These are phyloP conservation scores for Oryzias melastigma DNA, from an alignment of 2,113 vertebrate species.

Conservation along the genomic window DNA sequence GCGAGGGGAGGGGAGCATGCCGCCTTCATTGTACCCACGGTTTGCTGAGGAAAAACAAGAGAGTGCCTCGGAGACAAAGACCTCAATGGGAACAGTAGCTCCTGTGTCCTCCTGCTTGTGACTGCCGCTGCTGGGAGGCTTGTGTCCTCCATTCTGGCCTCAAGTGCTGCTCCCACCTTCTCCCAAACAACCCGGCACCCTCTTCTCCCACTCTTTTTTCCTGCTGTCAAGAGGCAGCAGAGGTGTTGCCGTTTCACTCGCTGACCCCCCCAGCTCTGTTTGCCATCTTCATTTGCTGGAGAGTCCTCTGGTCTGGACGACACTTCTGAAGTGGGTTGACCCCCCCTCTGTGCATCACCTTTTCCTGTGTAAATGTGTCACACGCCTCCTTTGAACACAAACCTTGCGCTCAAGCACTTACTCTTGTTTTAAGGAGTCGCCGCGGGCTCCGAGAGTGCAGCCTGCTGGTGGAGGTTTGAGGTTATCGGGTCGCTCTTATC, in stretches of 20 bases:
- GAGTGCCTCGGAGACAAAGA: conserved; percentile 83
- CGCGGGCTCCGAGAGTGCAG: conserved; percentile 31
- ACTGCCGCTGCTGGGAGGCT: conserved; percentile 76
- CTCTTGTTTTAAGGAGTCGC: conserved; percentile 39
- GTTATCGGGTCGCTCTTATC: conserved; percentile 63
- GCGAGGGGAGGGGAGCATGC: conserved; percentile 74
- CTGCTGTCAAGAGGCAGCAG: conserved; percentile 71
- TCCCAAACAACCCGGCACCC: conserved; percentile 50
- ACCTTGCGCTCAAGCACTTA: conserved; percentile 13
- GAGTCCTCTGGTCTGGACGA: conserved; percentile 22
- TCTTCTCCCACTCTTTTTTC: conserved; percentile 61
- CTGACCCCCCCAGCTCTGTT: conserved; percentile 56
- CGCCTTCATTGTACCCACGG: conserved; percentile 78
- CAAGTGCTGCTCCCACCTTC: conserved; percentile 77
- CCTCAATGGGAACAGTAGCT: conserved; percentile 85
- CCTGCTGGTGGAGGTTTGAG: conserved; percentile 31
- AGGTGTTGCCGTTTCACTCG: conserved; percentile 68
- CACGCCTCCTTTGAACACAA: not conserved
- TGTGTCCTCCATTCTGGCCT: conserved; percentile 75
- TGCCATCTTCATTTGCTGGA: conserved; percentile 54
- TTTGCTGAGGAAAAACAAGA: conserved; percentile 88
- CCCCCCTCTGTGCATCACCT: not conserved
- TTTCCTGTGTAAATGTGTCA: not conserved
- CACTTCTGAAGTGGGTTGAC: not conserved
- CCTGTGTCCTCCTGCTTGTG: conserved; percentile 82